Conservation (phyloP, 2,113 vertebrate species). For the Elephas maximus region DNA sequence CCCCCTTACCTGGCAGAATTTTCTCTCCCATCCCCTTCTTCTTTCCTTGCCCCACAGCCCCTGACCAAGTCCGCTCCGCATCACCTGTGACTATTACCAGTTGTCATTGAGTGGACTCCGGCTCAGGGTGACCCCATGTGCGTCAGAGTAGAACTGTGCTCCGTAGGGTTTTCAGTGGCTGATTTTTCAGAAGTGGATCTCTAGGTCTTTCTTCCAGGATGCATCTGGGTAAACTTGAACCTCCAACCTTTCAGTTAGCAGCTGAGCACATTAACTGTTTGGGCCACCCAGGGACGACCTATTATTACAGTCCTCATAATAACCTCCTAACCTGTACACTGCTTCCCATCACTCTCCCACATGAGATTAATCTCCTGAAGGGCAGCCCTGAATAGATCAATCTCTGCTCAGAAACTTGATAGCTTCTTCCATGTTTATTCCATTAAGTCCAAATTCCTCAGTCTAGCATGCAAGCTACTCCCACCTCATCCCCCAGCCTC, state of each 20-base stretch:
- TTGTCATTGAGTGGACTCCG: not conserved
- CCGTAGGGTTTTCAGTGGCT: not conserved
- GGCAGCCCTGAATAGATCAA: not conserved
- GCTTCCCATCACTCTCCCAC: not conserved
- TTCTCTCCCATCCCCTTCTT: not conserved
- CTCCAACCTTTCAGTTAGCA: not conserved
- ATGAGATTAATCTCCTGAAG: not conserved
- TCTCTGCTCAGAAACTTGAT: not conserved
- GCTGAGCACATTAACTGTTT: not conserved
- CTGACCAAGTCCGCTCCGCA: not conserved
- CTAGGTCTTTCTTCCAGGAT: not conserved
- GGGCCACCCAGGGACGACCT: not conserved
- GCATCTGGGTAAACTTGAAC: not conserved
- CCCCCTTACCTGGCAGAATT: not conserved
- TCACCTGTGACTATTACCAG: not conserved
- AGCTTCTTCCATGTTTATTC: not conserved
- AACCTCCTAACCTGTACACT: not conserved
- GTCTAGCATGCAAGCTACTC: not conserved
- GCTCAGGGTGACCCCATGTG: not conserved
- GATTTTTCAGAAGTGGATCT: not conserved
- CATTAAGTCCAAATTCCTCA: not conserved
- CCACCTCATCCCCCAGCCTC: not conserved
- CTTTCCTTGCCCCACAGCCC: not conserved
- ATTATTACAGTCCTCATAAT: not conserved
- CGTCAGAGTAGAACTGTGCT: not conserved